phyloP scores from a whole-genome alignment of 2,888 invertebrate genomes.

The Fragum sueziense region DNA sequence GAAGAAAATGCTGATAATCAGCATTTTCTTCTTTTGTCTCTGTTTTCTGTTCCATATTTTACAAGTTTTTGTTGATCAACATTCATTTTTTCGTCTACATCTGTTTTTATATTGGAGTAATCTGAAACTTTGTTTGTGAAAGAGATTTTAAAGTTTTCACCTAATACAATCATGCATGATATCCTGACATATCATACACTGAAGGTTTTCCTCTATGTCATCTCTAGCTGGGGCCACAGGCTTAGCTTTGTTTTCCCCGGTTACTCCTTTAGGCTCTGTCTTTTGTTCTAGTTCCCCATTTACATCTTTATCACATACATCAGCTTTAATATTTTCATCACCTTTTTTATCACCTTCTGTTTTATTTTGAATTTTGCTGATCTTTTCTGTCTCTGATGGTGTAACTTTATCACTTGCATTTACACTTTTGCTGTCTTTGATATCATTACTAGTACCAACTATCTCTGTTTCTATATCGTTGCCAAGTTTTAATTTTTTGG shows the following conservation, averaged over 20 bases:
- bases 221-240: slow-evolving; percentile 55
- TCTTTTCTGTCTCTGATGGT: not conserved
- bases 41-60: no score
- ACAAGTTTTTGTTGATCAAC: no score
- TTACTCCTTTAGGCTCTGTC: not conserved
- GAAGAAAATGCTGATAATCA: no score
- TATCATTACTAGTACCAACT: not conserved
- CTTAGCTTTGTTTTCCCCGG: slow-evolving; percentile 5
- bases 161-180: slow-evolving; percentile 81
- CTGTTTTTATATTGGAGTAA: no score
- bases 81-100: no score
- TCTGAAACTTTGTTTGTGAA: no score
- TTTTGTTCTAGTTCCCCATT: not conserved
- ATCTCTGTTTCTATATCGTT: not conserved
- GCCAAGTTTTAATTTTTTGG: not conserved
- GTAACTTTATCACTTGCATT: not conserved
- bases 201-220: slow-evolving; percentile 77
- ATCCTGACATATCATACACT: slow-evolving; percentile 81
- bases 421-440: not conserved
- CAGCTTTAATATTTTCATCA: not conserved
- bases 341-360: not conserved
- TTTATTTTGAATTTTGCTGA: not conserved
- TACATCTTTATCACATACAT: not conserved
- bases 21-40: no score
- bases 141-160: slow-evolving; percentile 54